Conservation (phyloP, 2,113 vertebrate species). For the Ammospiza caudacuta region DNA sequence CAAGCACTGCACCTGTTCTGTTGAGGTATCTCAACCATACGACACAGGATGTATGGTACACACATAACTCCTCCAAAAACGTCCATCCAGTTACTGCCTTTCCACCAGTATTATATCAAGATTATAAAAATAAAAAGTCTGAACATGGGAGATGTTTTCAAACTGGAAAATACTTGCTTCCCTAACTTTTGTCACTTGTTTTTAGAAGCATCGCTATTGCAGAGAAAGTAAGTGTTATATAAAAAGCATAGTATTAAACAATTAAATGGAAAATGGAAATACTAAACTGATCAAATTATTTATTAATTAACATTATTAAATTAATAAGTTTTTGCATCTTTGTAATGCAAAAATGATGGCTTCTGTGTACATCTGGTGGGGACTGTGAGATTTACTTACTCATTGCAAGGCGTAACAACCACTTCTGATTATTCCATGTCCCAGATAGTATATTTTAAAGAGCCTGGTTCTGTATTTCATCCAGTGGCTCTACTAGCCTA, state of each 20-base stretch:
- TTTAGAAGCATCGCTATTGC: background rate
- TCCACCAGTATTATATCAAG: background rate
- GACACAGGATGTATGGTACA: background rate
- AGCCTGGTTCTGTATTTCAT: background rate
- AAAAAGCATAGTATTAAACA: background rate
- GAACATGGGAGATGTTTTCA: background rate
- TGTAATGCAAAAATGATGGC: background rate
- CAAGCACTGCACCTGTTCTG: background rate
- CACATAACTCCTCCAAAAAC: background rate
- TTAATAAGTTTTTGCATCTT: background rate
- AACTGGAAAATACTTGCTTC: background rate
- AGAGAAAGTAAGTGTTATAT: background rate
- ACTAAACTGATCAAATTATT: background rate
- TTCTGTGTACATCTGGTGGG: background rate
- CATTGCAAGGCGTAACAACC: background rate
- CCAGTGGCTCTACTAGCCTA: background rate
- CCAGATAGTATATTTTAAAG: background rate
- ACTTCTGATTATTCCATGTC: background rate
- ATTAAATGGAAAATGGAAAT: background rate
- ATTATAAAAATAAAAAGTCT: background rate
- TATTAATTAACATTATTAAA: background rate
- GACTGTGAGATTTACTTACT: background rate
- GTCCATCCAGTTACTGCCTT: background rate
- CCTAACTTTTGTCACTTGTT: background rate
- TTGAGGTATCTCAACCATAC: background rate